Percentiles rank a stretch among this genome's conserved stretches.
phyloP scores from a whole-genome alignment of 2,888 invertebrate species.

The Lamellibrachia columna region DNA sequence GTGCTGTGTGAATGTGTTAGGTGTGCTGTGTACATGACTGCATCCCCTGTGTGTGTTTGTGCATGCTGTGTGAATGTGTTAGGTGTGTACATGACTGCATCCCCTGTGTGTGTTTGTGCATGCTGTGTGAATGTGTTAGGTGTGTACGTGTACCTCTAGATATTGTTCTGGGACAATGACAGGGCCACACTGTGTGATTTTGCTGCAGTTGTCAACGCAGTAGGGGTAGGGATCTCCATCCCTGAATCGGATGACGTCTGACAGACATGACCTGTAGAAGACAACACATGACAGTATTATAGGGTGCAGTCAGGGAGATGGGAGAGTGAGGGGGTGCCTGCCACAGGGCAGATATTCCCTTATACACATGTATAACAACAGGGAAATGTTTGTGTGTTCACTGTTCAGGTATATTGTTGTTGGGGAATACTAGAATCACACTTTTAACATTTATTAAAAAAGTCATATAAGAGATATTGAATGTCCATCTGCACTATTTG shows the following conservation, averaged over 20 bases:
- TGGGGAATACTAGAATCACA: too few species aligned
- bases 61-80: neutral
- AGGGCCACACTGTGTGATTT: constrained; percentile 91
- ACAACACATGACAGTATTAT: neutral
- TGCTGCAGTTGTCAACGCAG: constrained; percentile 77
- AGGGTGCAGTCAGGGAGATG: neutral
- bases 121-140: neutral
- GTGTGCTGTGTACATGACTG: neutral
- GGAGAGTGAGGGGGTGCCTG: too few species aligned
- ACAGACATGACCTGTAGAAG: constrained; percentile 50
- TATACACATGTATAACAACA: too few species aligned
- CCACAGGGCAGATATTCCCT: too few species aligned
- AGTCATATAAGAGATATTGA: too few species aligned
- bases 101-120: neutral
- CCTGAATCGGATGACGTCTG: constrained; percentile 75
- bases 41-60: neutral
- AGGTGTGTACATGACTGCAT: neutral
- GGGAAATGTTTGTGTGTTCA: too few species aligned
- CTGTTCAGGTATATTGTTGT: too few species aligned
- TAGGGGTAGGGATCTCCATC: constrained; percentile 78
- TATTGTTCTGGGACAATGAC: constrained; percentile 92
- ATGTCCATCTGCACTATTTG: too few species aligned
- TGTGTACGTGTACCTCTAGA: constrained; percentile 77
- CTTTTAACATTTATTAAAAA: too few species aligned
- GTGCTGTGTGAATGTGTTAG: neutral